Conservation (phyloP, 2,888 invertebrate species). For the Rotaria macrura region DNA sequence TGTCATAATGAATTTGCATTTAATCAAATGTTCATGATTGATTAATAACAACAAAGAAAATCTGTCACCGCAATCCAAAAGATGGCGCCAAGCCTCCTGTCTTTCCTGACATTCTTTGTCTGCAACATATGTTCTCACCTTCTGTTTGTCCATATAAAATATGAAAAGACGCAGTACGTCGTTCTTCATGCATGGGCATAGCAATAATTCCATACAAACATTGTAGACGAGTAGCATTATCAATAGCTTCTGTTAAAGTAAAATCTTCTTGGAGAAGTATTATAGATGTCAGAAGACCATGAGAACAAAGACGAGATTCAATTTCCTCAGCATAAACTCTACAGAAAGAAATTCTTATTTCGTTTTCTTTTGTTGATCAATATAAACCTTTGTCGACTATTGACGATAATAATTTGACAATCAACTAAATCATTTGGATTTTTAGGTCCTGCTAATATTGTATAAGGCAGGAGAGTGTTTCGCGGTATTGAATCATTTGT, state of each 20-base stretch:
- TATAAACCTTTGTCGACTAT: background rate
- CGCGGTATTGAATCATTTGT: background rate
- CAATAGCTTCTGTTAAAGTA: background rate
- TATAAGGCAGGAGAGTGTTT: background rate
- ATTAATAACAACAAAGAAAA: no score
- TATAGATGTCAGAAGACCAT: background rate
- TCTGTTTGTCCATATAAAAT: constrained; percentile 9
- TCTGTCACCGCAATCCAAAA: no score
- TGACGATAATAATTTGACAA: constrained; percentile 10
- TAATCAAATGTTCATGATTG: no score
- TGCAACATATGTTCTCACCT: background rate
- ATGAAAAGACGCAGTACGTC: background rate
- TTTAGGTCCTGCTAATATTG: background rate
- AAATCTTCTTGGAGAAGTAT: background rate
- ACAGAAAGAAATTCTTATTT: background rate
- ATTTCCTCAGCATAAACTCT: background rate
- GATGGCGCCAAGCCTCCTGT: no score
- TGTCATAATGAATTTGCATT: no score
- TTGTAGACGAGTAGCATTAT: background rate
- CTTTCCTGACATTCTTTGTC: no score
- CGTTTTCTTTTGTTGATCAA: background rate
- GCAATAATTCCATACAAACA: constrained; percentile 8
- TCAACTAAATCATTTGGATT: background rate
- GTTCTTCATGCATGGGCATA: background rate
- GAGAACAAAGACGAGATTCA: background rate